These are phyloP conservation scores for Drosophila tanythrix DNA, from an alignment of 2,888 invertebrate species.

Conservation along the genomic window DNA sequence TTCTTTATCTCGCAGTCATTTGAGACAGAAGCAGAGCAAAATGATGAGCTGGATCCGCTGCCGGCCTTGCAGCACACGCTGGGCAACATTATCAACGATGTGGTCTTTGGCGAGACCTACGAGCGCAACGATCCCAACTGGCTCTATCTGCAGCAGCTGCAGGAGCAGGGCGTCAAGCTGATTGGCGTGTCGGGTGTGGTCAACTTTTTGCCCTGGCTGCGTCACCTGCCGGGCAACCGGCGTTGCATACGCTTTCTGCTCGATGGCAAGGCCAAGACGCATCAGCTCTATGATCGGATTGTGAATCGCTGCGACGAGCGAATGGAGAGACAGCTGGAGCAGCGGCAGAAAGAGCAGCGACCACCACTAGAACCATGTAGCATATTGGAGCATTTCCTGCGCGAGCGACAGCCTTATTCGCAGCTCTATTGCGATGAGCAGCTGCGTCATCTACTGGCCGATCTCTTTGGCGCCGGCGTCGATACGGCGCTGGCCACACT, in stretches of 20 bases:
- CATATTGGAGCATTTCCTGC: conserved; percentile 88
- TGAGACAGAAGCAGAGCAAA: conserved; percentile 63
- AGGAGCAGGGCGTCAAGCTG: conserved; percentile 93
- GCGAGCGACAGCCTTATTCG: conserved; percentile 85
- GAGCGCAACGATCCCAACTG: conserved; percentile 89
- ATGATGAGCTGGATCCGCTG: conserved; percentile 83
- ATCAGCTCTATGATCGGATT: conserved; percentile 89
- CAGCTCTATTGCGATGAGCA: conserved; percentile 83
- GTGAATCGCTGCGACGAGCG: conserved; percentile 86
- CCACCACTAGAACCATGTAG: conserved; percentile 64
- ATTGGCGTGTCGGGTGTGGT: conserved; percentile 93
- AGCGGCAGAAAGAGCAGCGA: conserved; percentile 7
- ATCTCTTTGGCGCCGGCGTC: conserved; percentile 93
- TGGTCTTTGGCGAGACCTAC: conserved; percentile 92
- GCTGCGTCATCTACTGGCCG: conserved; percentile 90
- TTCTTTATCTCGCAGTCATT: conserved; percentile 45
- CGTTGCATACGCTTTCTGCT: conserved; percentile 88
- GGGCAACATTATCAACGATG: conserved; percentile 91
- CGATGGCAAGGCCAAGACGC: conserved; percentile 90
- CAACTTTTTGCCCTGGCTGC: conserved; percentile 93
- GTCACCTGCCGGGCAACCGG: conserved; percentile 87
- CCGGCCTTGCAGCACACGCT: conserved; percentile 87
- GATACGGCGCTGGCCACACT: conserved; percentile 93
- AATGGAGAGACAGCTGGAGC: conserved; percentile 29
- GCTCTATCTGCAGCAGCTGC: conserved; percentile 90